phyloP scores from a whole-genome alignment of 2,113 vertebrate species.

The Scalopus aquaticus region DNA sequence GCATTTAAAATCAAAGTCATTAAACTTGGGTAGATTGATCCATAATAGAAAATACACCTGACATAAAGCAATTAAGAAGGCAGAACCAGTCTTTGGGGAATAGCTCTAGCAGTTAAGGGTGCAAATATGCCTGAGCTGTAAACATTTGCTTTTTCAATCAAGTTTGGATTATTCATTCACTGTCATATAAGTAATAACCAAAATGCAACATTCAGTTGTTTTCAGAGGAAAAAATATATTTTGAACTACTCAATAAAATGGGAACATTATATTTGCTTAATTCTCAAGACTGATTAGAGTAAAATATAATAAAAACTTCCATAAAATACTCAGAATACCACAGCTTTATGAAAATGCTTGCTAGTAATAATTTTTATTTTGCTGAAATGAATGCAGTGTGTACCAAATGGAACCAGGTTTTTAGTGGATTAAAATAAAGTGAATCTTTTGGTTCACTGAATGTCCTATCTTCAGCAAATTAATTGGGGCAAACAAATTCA shows the following conservation, averaged over 20 bases:
- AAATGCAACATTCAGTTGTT: not conserved
- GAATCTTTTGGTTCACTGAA: not conserved
- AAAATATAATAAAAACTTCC: not conserved
- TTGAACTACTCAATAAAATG: not conserved
- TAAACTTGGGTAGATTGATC: not conserved
- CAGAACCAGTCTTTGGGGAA: not conserved
- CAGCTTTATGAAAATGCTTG: not conserved
- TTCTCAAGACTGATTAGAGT: not conserved
- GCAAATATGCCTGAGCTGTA: not conserved
- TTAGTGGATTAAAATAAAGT: not conserved
- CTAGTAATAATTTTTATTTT: constrained; percentile 14
- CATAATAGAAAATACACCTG: not conserved
- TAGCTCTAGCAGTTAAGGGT: not conserved
- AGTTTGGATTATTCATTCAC: not conserved
- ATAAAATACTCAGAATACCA: not conserved
- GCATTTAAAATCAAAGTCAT: not conserved
- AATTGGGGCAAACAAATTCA: constrained; percentile 49
- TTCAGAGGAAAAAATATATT: not conserved
- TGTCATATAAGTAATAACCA: not conserved
- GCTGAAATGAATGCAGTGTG: not conserved
- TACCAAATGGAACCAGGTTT: constrained; percentile 7
- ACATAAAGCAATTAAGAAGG: accelerated
- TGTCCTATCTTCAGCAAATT: constrained; percentile 11
- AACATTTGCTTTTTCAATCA: not conserved
- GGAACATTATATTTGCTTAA: not conserved